phyloP scores from a whole-genome alignment of 2,888 invertebrate genomes.

The Eueremaeus valkanovi region DNA sequence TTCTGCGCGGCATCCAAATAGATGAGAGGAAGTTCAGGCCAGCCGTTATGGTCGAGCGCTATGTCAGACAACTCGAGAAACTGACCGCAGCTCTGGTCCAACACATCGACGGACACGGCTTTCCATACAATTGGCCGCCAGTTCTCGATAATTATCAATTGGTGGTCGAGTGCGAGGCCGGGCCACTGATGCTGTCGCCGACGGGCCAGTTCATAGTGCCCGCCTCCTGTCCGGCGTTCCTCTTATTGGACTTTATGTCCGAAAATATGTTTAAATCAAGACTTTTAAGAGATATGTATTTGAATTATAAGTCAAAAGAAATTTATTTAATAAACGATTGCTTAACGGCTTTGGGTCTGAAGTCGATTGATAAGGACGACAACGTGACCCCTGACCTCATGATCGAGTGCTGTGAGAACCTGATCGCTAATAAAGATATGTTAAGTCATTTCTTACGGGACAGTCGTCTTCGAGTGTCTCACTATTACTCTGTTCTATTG shows the following conservation, averaged over 20 bases:
- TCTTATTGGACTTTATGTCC: constrained; percentile 76
- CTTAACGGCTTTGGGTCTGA: constrained; percentile 62
- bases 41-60: constrained; percentile 77
- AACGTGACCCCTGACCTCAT: constrained; percentile 83
- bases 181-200: constrained; percentile 86
- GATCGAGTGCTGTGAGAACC: constrained; percentile 75
- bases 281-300: constrained; percentile 55
- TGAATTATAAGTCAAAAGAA: constrained; percentile 60
- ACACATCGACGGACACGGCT: constrained; percentile 63
- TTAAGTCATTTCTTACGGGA: constrained; percentile 60
- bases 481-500: constrained; percentile 83
- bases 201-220: constrained; percentile 91
- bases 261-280: constrained; percentile 71
- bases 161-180: constrained; percentile 85
- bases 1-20: constrained; percentile 72
- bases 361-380: constrained; percentile 79
- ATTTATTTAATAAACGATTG: constrained; percentile 66
- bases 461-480: constrained; percentile 72
- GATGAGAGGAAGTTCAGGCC: constrained; percentile 78
- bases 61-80: constrained; percentile 75
- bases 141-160: constrained; percentile 71
- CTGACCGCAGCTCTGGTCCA: constrained; percentile 80
- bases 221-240: constrained; percentile 79
- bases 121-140: constrained; percentile 68
- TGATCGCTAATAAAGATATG: constrained; percentile 57